These are phyloP conservation scores for Marisa cornuarietis DNA, from an alignment of 1,140 invertebrate species.

Conservation along the genomic window DNA sequence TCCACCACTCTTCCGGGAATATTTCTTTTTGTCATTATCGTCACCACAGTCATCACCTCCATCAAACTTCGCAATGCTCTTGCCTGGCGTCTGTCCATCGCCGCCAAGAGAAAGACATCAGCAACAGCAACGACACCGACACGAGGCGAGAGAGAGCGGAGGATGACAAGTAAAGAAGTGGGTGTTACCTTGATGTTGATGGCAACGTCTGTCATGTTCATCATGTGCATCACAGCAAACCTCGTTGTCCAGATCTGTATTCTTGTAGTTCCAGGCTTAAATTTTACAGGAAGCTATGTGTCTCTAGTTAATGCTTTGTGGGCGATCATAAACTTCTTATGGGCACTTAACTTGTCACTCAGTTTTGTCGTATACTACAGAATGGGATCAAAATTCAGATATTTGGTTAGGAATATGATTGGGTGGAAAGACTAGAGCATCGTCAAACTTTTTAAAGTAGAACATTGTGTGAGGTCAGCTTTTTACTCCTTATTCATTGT, in stretches of 20 bases:
- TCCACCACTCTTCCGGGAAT: neutral
- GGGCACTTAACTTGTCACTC: neutral
- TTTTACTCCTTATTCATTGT: too few species aligned
- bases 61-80: neutral
- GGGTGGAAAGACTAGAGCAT: too few species aligned
- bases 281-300: neutral
- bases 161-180: neutral
- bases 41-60: neutral
- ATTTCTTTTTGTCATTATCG: neutral
- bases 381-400: slow-evolving; percentile 3
- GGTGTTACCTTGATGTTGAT: neutral
- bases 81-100: neutral
- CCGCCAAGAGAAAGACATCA: neutral
- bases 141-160: neutral
- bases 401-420: neutral
- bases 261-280: neutral
- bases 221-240: slow-evolving; percentile 2
- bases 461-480: too few species aligned
- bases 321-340: neutral
- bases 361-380: slow-evolving; percentile 2
- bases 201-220: neutral
- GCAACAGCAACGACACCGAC: neutral
- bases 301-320: neutral
- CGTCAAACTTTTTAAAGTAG: too few species aligned
- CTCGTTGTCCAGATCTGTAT: neutral